phyloP scores from a whole-genome alignment of 2,113 vertebrate genomes.

The Ovibos moschatus region DNA sequence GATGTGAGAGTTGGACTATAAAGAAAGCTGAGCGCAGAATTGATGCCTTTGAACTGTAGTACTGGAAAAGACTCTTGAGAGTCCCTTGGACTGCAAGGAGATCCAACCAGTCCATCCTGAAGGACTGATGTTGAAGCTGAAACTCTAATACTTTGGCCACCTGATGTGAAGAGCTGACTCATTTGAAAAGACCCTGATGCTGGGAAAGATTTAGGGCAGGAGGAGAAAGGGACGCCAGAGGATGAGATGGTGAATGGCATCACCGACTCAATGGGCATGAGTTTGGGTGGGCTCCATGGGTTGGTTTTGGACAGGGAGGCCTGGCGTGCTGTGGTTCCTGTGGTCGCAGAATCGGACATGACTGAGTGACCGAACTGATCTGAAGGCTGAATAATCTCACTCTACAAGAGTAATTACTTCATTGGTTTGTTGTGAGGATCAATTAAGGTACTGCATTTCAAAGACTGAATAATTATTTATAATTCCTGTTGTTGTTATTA shows the following conservation, averaged over 20 bases:
- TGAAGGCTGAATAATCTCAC: neutral
- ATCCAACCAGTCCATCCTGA: neutral
- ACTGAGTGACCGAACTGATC: neutral
- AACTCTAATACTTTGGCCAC: neutral
- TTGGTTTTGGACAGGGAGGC: neutral
- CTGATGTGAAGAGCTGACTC: neutral
- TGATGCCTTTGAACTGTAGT: neutral
- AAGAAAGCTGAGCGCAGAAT: neutral
- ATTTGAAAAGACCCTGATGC: neutral
- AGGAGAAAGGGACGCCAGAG: neutral
- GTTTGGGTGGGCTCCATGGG: neutral
- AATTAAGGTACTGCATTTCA: neutral
- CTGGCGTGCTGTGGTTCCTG: neutral
- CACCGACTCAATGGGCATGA: neutral
- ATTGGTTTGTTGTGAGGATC: neutral
- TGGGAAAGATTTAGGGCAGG: neutral
- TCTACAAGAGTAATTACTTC: neutral
- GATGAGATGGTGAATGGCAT: neutral
- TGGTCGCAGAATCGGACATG: fast-evolving
- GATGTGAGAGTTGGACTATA: neutral
- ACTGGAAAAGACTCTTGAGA: neutral
- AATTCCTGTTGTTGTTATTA: neutral
- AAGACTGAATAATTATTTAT: neutral
- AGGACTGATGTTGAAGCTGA: neutral
- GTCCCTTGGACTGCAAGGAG: neutral